These are phyloP conservation scores for Panurus biarmicus DNA, from an alignment of 2,113 vertebrate species.

Conservation along the genomic window DNA sequence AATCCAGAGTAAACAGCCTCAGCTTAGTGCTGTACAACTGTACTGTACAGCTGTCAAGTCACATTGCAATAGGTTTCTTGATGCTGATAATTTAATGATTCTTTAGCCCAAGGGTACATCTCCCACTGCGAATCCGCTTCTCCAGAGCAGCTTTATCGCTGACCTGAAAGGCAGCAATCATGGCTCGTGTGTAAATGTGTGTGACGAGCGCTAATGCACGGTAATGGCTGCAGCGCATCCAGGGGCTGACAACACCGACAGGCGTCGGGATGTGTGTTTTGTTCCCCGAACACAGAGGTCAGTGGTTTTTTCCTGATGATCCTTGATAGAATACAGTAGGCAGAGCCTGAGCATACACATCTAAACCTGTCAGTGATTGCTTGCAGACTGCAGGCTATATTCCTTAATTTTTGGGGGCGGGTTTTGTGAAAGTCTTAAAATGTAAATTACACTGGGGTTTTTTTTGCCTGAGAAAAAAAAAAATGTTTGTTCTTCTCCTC, in stretches of 20 bases:
- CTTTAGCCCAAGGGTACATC: slow-evolving; percentile 6
- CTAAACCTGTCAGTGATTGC: background rate
- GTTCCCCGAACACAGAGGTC: background rate
- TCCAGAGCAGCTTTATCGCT: background rate
- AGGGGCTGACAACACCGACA: background rate
- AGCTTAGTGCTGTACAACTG: background rate
- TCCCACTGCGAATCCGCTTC: background rate
- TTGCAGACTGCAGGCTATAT: background rate
- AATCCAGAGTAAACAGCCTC: background rate
- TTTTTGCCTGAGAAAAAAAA: background rate
- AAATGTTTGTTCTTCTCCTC: background rate
- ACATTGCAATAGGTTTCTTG: background rate
- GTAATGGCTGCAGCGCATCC: background rate
- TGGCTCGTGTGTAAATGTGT: background rate
- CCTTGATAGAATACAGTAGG: background rate
- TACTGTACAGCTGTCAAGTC: background rate
- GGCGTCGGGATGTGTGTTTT: background rate
- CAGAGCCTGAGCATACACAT: background rate
- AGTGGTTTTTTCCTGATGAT: background rate
- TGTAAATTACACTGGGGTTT: background rate
- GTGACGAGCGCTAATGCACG: background rate
- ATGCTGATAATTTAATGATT: background rate
- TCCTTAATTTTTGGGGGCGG: background rate
- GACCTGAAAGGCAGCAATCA: background rate
- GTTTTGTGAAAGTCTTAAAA: background rate